phyloP scores from a whole-genome alignment of 2,888 invertebrate genomes.

The Blomia tropicalis region DNA sequence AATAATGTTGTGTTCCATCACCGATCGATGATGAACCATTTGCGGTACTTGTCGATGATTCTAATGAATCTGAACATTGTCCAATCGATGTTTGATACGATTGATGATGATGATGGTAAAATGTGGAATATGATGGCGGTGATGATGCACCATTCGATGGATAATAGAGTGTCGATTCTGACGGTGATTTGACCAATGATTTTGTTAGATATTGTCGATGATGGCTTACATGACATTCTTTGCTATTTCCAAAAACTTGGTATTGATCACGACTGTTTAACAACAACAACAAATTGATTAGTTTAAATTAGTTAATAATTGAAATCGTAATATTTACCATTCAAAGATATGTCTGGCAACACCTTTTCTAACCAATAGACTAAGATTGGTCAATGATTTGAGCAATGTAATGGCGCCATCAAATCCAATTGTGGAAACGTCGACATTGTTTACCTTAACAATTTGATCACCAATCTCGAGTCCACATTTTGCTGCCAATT shows the following conservation, averaged over 20 bases:
- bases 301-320: neutral
- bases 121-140: neutral
- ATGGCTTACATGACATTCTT: neutral
- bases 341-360: conserved; percentile 36
- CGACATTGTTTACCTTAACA: conserved; percentile 62
- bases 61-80: neutral
- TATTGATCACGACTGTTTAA: neutral
- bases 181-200: neutral
- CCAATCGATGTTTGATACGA: neutral
- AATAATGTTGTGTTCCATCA: neutral
- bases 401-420: conserved; percentile 50
- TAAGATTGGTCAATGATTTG: conserved; percentile 58
- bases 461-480: conserved; percentile 79
- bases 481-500: conserved; percentile 71
- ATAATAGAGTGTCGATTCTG: neutral
- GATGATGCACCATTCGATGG: neutral
- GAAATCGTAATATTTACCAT: conserved; percentile 6
- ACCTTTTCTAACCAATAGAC: conserved; percentile 57
- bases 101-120: neutral
- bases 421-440: conserved; percentile 52
- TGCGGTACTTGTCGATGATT: neutral
- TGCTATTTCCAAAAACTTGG: neutral
- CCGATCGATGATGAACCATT: neutral
- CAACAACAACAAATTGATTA: neutral
- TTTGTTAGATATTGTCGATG: neutral